Conservation (phyloP, 92 coral and sea anemone species). For the Palythoa caribaeorum region DNA sequence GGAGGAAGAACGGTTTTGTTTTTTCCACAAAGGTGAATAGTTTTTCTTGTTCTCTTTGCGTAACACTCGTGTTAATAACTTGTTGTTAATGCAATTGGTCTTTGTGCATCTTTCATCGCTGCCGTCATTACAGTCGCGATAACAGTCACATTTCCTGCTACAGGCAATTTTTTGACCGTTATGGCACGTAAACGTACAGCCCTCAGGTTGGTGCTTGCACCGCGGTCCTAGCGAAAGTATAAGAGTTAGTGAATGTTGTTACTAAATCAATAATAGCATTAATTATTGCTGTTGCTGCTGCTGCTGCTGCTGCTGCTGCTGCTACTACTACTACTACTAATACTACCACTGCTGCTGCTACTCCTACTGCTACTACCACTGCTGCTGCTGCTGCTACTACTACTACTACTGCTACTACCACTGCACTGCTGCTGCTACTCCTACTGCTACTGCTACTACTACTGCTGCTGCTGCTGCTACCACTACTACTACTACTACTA, state of each 20-base stretch:
- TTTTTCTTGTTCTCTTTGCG: not conserved
- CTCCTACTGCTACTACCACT: too few species aligned
- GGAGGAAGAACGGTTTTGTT: not conserved
- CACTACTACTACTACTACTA: too few species aligned
- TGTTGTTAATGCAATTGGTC: not conserved
- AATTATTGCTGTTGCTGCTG: not conserved
- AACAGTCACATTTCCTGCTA: conserved; percentile 37
- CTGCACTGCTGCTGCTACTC: too few species aligned
- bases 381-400: too few species aligned
- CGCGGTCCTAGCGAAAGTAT: not conserved
- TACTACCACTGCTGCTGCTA: too few species aligned
- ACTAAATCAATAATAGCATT: not conserved
- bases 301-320: too few species aligned
- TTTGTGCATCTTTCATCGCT: conserved; percentile 31
- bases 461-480: too few species aligned
- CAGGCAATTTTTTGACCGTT: conserved; percentile 47
- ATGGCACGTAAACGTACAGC: conserved; percentile 36
- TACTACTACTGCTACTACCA: too few species aligned
- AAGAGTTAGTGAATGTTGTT: not conserved
- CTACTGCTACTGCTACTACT: too few species aligned
- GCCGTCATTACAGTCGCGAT: conserved; percentile 51
- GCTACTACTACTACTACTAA: too few species aligned
- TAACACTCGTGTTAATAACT: not conserved
- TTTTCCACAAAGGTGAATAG: not conserved
- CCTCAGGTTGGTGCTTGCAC: conserved; percentile 12